Evolutionary conservation across 2,888 invertebrate species (phyloP).

Genomic region (Ecliptopera silaceata): DNA sequence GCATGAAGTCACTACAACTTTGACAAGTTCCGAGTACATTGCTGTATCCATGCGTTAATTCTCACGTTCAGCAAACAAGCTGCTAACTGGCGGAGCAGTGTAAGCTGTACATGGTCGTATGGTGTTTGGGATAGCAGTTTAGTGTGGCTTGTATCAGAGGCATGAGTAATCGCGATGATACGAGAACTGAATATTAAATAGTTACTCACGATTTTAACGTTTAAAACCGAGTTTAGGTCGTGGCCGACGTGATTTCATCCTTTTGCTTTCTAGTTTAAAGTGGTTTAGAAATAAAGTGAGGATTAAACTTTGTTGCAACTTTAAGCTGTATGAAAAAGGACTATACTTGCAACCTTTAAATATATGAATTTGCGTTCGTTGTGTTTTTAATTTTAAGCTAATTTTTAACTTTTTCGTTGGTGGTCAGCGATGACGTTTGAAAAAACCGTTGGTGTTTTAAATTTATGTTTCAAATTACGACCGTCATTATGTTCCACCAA

Average conservation of each 20-base stretch:
- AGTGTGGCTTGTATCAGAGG: slow-evolving; percentile 43
- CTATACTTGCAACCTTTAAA: too few species aligned
- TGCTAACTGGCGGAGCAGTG: background rate
- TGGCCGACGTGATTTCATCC: slow-evolving; percentile 33
- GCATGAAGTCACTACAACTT: background rate
- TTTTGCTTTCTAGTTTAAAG: background rate
- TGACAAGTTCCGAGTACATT: background rate
- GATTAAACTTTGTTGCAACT: too few species aligned
- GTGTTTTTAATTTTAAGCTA: too few species aligned
- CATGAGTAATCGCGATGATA: slow-evolving; percentile 69
- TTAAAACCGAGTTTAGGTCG: slow-evolving; percentile 46
- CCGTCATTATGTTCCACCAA: too few species aligned
- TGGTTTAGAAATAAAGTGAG: too few species aligned
- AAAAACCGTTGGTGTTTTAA: too few species aligned
- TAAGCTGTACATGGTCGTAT: background rate
- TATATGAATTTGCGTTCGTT: too few species aligned
- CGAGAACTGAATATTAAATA: slow-evolving; percentile 77
- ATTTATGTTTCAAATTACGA: too few species aligned
- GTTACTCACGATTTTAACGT: slow-evolving; percentile 67
- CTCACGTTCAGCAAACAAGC: background rate
- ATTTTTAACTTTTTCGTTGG: too few species aligned
- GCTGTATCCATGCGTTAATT: background rate
- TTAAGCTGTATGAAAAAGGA: too few species aligned
- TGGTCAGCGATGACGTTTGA: too few species aligned
- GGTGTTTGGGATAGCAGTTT: too few species aligned